Percentiles rank a stretch among this genome's conserved stretches.
These are phyloP conservation scores for Drosophila triauraria DNA, from an alignment of 1,140 invertebrate species.

Conservation along the genomic window DNA sequence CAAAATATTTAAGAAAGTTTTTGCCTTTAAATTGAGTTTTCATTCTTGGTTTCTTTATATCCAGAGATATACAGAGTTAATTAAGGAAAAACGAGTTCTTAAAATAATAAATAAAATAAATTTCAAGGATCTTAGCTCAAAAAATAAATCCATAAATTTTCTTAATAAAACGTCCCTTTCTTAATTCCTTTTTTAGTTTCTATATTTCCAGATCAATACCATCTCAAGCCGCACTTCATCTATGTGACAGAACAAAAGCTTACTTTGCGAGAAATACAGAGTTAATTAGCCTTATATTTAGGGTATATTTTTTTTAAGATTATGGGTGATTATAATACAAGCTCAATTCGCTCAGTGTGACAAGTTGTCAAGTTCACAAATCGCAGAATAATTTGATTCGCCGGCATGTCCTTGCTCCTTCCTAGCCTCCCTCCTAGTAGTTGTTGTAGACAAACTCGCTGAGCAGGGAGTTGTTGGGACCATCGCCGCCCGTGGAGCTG, in stretches of 20 bases:
- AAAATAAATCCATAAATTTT: no score
- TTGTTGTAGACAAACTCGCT: constrained; percentile 77
- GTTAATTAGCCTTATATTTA: constrained; percentile 13
- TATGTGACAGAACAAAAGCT: constrained; percentile 5
- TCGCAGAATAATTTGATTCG: constrained; percentile 28
- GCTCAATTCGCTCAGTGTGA: constrained; percentile 14
- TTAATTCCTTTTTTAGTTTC: not conserved
- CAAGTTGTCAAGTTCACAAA: constrained; percentile 42
- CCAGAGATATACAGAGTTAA: no score
- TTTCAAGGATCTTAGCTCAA: no score
- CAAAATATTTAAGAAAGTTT: no score
- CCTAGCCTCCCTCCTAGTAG: constrained; percentile 35
- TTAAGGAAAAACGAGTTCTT: no score
- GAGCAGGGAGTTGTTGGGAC: constrained; percentile 55
- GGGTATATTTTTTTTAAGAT: not conserved
- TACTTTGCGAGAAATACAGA: constrained; percentile 5
- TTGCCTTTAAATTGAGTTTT: no score
- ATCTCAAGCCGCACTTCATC: constrained; percentile 9
- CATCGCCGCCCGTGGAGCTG: constrained; percentile 25
- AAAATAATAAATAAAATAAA: no score
- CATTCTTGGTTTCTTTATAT: no score
- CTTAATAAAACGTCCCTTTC: no score
- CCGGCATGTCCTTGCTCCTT: not conserved
- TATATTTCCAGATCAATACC: constrained; percentile 17
- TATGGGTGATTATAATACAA: not conserved